These are phyloP conservation scores for Fragum fragum DNA, from an alignment of 2,888 invertebrate species.

Conservation along the genomic window DNA sequence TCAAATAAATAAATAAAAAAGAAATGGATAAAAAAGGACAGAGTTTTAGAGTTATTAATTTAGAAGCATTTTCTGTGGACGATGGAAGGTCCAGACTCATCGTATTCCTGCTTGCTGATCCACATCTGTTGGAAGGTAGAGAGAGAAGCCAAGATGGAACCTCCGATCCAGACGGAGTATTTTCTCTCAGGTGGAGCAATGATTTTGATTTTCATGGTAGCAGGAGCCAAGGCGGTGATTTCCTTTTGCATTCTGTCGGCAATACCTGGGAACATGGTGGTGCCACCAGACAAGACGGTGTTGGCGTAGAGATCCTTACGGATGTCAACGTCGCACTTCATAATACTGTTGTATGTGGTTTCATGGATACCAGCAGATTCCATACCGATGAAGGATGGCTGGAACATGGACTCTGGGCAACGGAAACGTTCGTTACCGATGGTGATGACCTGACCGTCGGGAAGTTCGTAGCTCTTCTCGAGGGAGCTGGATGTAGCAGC, in stretches of 20 bases:
- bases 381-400: constrained; percentile 86
- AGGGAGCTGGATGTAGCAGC: constrained; percentile 20
- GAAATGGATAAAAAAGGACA: background rate
- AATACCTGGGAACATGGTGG: constrained; percentile 30
- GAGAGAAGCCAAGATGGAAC: constrained; percentile 24
- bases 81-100: constrained; percentile 23
- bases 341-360: constrained; percentile 26
- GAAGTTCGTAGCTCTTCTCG: constrained; percentile 24
- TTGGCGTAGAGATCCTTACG: constrained; percentile 29
- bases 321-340: constrained; percentile 27
- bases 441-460: constrained; percentile 41
- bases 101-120: constrained; percentile 30
- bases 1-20: background rate
- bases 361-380: constrained; percentile 42
- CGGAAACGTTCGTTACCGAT: constrained; percentile 79
- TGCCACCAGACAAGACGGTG: constrained; percentile 38
- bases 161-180: constrained; percentile 28
- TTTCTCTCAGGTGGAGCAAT: constrained; percentile 24
- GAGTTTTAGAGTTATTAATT: background rate
- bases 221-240: constrained; percentile 20
- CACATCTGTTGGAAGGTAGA: constrained; percentile 30
- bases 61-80: constrained; percentile 29
- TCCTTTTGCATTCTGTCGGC: constrained; percentile 29
- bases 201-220: constrained; percentile 21
- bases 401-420: constrained; percentile 83